A percentile compares a stretch with the other conserved stretches of the same genome.
These are phyloP conservation scores for Mycetomoellerius zeteki DNA, from an alignment of 1,140 invertebrate species.

Conservation along the genomic window DNA sequence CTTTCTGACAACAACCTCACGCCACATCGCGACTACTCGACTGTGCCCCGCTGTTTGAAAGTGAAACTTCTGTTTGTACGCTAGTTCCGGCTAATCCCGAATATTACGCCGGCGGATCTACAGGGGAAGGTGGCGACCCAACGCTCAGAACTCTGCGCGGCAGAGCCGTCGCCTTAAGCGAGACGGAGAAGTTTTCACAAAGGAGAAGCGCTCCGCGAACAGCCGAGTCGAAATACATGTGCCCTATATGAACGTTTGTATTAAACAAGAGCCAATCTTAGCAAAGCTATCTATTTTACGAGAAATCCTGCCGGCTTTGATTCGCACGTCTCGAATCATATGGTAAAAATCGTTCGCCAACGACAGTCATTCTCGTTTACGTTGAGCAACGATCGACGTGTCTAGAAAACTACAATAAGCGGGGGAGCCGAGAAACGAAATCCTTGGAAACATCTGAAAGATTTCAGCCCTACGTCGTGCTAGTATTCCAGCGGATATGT, in stretches of 20 bases:
- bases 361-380: slow-evolving; percentile 15
- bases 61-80: slow-evolving; percentile 86
- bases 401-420: slow-evolving; percentile 7
- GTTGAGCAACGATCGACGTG: slow-evolving; percentile 24
- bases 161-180: slow-evolving; percentile 29
- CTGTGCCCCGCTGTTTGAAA: slow-evolving; percentile 81
- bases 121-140: not conserved
- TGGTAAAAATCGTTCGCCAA: not conserved
- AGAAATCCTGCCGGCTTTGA: slow-evolving; percentile 2
- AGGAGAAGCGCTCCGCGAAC: slow-evolving; percentile 30
- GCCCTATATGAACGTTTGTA: slow-evolving; percentile 22
- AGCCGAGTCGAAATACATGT: not conserved
- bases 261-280: slow-evolving; percentile 32
- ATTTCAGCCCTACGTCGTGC: slow-evolving; percentile 9
- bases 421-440: slow-evolving; percentile 13
- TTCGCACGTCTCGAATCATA: slow-evolving; percentile 7
- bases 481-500: not conserved
- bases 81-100: slow-evolving; percentile 84
- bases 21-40: slow-evolving; percentile 76
- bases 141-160: slow-evolving; percentile 11
- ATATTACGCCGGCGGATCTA: slow-evolving; percentile 80
- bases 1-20: slow-evolving; percentile 82
- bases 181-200: slow-evolving; percentile 53
- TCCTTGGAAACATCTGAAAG: slow-evolving; percentile 17
- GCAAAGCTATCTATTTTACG: not conserved